Percentiles rank a stretch among this genome's conserved stretches.
Conservation (phyloP, 2,113 vertebrate genomes). For the Hemicordylus capensis region DNA sequence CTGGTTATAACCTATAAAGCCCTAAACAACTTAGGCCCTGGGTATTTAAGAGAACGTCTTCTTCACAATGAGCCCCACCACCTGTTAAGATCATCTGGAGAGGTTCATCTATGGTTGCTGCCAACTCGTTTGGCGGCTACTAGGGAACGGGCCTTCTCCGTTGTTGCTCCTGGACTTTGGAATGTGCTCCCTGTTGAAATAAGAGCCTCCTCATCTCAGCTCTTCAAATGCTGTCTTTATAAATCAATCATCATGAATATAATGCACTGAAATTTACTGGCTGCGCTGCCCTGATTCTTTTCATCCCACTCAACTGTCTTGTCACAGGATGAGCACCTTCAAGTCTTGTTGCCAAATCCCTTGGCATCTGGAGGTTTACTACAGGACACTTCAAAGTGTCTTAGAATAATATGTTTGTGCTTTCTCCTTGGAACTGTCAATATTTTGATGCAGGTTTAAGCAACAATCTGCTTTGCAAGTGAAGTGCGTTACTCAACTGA, state of each 20-base stretch:
- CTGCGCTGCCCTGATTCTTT: constrained; percentile 43
- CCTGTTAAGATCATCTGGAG: no score
- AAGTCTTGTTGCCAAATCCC: constrained; percentile 51
- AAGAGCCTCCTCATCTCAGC: no score
- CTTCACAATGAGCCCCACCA: no score
- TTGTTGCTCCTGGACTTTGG: no score
- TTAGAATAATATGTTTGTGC: constrained; percentile 23
- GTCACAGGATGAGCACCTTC: constrained; percentile 42
- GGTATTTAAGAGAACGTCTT: no score
- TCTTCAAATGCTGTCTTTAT: background rate
- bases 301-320: constrained; percentile 48
- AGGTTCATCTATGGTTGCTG: no score
- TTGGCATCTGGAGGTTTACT: background rate
- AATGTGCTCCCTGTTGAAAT: no score
- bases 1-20: no score
- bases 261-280: constrained; percentile 46
- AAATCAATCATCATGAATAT: background rate
- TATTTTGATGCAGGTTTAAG: constrained; percentile 39
- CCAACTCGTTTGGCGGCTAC: no score
- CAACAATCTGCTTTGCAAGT: constrained; percentile 41
- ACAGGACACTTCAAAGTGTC: constrained; percentile 37
- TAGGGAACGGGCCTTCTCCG: no score
- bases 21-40: no score
- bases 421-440: constrained; percentile 55
- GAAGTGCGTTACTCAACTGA: constrained; percentile 62